Base-by-base conservation (phyloP, 1,140 invertebrate genomes). In the Scylla paramamosain region DNA sequence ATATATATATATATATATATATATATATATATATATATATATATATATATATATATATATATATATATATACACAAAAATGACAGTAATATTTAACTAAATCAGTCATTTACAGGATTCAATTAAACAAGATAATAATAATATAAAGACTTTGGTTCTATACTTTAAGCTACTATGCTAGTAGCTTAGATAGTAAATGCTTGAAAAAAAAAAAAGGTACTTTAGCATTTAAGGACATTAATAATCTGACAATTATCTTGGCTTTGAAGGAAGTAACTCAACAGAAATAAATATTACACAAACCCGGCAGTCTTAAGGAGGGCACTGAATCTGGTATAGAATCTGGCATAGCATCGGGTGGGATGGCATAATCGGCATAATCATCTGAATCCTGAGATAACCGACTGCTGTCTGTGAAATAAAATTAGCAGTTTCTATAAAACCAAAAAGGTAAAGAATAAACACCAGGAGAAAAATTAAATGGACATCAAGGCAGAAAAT, bases 361-460 rank as follows among this genome's bases (percentile, higher is more conserved):
- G 94, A 95, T 95, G 94, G 94, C 94, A 95, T 95, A 95, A 59
- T 95, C 94, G 29, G 94, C 94, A 93, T 95, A 95, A 77, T 95
- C 94, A 77, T 48, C 91, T 88, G 94, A 93, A 28, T 95, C 94
- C 88, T 95, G 94, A 39, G 94, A 95, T 92, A 95, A 93, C 48
- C 94, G 94, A 89, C 83, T 77, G 91, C 83, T 95, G 52, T 95
- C 94, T 95, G 94, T 93, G 94, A 92, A 92, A 93, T 92, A 88
- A 95, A 48, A 95, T 39, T 45, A 84, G 59, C 67, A 94, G 83
- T 52, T 90, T 12, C 29, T 28, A 10, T 48, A 46, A 4, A 45
- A 4, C 39, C 25, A 90, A 39, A 48, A 46, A 39, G 20, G 39
- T 48, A 46, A 32, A 20, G n/a, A 46, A 46, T 48, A 52, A 90